Evolutionary conservation across 2,113 vertebrate genomes (phyloP).

Genomic region (Egretta garzetta): DNA sequence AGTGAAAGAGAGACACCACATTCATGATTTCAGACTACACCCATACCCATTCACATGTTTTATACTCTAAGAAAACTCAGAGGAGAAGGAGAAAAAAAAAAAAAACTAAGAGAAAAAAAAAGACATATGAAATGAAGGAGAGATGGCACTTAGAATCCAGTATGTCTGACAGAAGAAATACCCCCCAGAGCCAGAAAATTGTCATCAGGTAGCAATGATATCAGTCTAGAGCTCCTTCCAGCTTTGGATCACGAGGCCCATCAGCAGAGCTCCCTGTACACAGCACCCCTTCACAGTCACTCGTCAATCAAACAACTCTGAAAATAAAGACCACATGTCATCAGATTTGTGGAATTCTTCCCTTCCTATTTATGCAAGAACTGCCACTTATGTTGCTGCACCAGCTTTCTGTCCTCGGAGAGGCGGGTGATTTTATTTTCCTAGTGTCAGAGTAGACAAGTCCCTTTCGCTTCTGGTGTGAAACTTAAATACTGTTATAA

Average conservation of each 20-base stretch:
- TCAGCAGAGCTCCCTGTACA: constrained; percentile 53
- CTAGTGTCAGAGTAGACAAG: not conserved
- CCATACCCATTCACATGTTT: constrained; percentile 36
- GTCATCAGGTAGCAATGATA: constrained; percentile 57
- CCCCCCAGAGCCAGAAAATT: constrained; percentile 58
- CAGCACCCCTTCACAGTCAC: constrained; percentile 59
- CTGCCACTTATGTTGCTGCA: constrained; percentile 61
- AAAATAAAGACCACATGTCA: constrained; percentile 70
- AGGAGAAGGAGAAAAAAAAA: not conserved
- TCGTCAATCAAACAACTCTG: constrained; percentile 61
- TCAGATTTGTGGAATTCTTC: constrained; percentile 60
- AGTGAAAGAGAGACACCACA: constrained; percentile 17
- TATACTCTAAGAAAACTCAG: constrained; percentile 37
- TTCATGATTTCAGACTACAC: constrained; percentile 51
- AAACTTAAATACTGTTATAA: not conserved
- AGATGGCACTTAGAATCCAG: constrained; percentile 31
- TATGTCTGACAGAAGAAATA: constrained; percentile 59
- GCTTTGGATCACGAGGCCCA: constrained; percentile 55
- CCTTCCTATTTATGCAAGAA: constrained; percentile 63
- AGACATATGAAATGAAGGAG: constrained; percentile 27
- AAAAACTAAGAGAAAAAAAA: not conserved
- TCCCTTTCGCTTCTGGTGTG: not conserved
- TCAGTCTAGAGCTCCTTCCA: constrained; percentile 58
- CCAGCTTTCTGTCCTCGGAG: constrained; percentile 20
- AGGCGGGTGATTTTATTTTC: constrained; percentile 14